A percentile compares a stretch with the other conserved stretches of the same genome.
These are phyloP conservation scores for Eutolmus rufibarbis DNA, from an alignment of 2,888 invertebrate genomes.

Conservation along the genomic window DNA sequence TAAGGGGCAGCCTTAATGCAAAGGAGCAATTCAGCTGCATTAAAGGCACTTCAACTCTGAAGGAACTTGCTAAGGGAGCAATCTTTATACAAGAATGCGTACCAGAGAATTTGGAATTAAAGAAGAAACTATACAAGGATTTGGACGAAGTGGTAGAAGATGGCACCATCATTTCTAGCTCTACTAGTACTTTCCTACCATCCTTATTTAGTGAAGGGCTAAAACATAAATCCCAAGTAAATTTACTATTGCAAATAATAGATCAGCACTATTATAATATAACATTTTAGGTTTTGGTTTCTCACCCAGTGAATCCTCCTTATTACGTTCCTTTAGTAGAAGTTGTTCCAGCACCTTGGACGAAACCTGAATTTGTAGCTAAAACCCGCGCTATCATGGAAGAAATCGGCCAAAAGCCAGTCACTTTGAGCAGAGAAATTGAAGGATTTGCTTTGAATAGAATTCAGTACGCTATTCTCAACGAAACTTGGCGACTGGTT, in stretches of 20 bases:
- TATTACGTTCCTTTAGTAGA: slow-evolving; percentile 95
- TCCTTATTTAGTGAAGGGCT: slow-evolving; percentile 84
- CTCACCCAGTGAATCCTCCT: slow-evolving; percentile 96
- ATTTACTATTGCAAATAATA: slow-evolving; percentile 43
- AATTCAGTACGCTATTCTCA: slow-evolving; percentile 92
- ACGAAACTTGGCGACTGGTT: slow-evolving; percentile 90
- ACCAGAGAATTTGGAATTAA: slow-evolving; percentile 86
- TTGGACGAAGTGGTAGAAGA: slow-evolving; percentile 80
- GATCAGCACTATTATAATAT: not conserved
- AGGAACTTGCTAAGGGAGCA: slow-evolving; percentile 76
- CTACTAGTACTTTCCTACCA: slow-evolving; percentile 91
- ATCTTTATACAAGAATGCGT: slow-evolving; percentile 92
- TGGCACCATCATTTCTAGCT: slow-evolving; percentile 85
- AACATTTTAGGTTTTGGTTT: slow-evolving; percentile 66
- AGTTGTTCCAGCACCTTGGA: slow-evolving; percentile 94
- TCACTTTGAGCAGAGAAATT: slow-evolving; percentile 83
- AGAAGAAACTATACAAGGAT: slow-evolving; percentile 78
- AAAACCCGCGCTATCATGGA: slow-evolving; percentile 80
- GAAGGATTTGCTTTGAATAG: slow-evolving; percentile 93
- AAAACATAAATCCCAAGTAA: slow-evolving; percentile 72
- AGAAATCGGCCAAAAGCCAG: slow-evolving; percentile 91
- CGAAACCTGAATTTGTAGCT: slow-evolving; percentile 75
- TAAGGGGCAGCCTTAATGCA: slow-evolving; percentile 79
- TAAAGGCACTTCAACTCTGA: slow-evolving; percentile 74
- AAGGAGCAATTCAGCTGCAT: slow-evolving; percentile 80